Evolutionary conservation across 2,797 vertebrate species (phyloP).

Genomic region (Mareca penelope): DNA sequence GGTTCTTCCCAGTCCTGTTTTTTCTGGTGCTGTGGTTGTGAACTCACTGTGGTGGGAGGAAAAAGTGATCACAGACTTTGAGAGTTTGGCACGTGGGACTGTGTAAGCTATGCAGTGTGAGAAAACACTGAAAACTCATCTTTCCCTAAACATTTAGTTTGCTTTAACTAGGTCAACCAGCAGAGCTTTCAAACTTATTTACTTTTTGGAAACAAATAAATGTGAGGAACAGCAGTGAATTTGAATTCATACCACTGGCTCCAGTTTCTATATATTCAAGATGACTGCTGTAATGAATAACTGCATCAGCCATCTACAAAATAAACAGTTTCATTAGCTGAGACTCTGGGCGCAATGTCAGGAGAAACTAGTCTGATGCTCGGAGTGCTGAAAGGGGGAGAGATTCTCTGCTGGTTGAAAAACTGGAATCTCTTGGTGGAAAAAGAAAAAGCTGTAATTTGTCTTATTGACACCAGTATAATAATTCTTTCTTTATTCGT

Average conservation of each 20-base stretch:
- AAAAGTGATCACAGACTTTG: neutral
- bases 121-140: neutral
- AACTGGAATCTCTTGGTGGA: neutral
- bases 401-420: neutral
- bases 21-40: neutral
- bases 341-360: neutral
- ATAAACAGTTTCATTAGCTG: conserved; percentile 14
- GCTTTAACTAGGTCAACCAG: neutral
- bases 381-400: neutral
- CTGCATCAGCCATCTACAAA: neutral
- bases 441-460: conserved; percentile 32
- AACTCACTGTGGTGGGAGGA: neutral
- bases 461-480: conserved; percentile 59
- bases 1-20: neutral
- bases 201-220: neutral
- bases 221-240: neutral
- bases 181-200: conserved; percentile 19
- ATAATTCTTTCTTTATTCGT: conserved; percentile 50
- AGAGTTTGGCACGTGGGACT: neutral
- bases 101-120: neutral
- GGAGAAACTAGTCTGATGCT: conserved; percentile 1
- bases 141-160: neutral
- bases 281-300: neutral
- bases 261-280: neutral
- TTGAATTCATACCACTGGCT: neutral